Evolutionary conservation across 2,797 vertebrate species (phyloP), one percentile per base, ranked within the genome.

Genomic region (Pipistrellus pipistrellus): DNA sequence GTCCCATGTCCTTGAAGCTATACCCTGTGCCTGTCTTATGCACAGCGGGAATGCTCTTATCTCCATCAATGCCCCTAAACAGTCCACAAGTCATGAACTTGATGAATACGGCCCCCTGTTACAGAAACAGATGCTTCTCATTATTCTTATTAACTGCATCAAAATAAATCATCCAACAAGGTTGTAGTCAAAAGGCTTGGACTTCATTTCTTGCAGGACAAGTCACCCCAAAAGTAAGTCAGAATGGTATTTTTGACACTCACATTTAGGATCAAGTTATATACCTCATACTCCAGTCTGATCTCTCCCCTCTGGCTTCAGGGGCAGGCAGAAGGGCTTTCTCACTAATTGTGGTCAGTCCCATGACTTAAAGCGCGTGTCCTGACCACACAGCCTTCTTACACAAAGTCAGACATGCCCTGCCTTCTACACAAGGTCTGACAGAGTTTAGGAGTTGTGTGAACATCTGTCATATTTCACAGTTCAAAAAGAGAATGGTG

Each of bases 111-210:
- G 48, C 1, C 46, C 20, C 85, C 87, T 68, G 82, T 93, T 88
- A 83, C 0, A 88, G 83, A 91, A 96, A 81, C 85, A 93, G 82
- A 82, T 86, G 85, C 4, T 93, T 91, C 77, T 94, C 66, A 18
- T 82, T 90, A 86, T 75, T 92, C 68, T 75, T 82, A 88, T 82
- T 90, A 92, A 80, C 21, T 75, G 14, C 8, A 23, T 82, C 82
- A 88, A 92, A 93, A 95, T 86, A 90, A 92, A 86, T 71, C 71
- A 75, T 71, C 8, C 57, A 71, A 25, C 9, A 5, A 80, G 20
- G 53, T 85, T 41, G 51, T 77, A 77, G 48, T 88, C 18, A 71
- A 93, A 94, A 91, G 30, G 18, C 21, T 32, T 82, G 14, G 44
- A n/a, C 25, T 92, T 89, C 30, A 95, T 77, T 86, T 92, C 20